phyloP scores from a whole-genome alignment of 2,113 vertebrate genomes.

The Stercorarius parasiticus region DNA sequence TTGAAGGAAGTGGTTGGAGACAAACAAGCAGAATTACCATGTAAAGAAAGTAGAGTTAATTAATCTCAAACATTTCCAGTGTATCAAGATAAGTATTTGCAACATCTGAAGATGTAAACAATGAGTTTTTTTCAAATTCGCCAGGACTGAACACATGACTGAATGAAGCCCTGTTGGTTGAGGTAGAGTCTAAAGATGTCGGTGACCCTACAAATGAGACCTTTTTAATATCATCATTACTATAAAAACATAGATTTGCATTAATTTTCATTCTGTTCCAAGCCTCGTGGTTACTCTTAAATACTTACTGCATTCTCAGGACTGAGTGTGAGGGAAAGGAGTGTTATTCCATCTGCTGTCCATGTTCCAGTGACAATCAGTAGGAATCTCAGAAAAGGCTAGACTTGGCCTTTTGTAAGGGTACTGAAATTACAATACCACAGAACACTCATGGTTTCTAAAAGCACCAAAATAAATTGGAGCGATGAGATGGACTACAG shows the following conservation, averaged over 20 bases:
- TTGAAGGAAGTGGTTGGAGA: background rate
- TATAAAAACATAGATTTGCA: background rate
- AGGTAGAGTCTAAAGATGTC: background rate
- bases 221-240: background rate
- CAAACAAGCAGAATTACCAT: background rate
- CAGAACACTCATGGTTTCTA: background rate
- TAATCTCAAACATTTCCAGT: slow-evolving; percentile 8
- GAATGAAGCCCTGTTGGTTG: background rate
- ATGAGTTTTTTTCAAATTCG: background rate
- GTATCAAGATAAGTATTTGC: background rate
- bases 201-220: background rate
- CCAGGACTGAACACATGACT: background rate
- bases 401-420: background rate
- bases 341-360: background rate
- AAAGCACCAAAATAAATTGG: background rate
- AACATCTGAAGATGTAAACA: background rate
- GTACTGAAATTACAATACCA: background rate
- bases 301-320: background rate
- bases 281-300: background rate
- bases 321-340: background rate
- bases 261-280: background rate
- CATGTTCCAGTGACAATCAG: background rate
- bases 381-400: background rate
- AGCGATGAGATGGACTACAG: background rate
- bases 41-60: slow-evolving; percentile 22